A percentile compares a stretch with the other conserved stretches of the same genome.
Evolutionary conservation across 2,113 vertebrate genomes (phyloP).

Genomic region (Pseudorectes ferrugineus): DNA sequence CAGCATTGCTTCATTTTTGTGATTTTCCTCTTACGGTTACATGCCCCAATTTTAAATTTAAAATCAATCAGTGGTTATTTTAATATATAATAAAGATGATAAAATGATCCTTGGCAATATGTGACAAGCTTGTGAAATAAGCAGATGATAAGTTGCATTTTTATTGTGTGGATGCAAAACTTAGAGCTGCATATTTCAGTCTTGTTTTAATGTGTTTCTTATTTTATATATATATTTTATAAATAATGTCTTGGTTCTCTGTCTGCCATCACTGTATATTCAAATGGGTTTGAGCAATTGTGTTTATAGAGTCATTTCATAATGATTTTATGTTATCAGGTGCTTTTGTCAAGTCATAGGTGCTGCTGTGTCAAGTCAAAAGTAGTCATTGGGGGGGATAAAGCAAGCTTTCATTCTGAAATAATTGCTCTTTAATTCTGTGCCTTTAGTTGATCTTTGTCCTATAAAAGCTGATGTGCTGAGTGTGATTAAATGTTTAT

Average conservation of each 20-base stretch:
- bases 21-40: background rate
- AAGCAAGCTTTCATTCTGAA: background rate
- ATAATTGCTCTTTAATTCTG: background rate
- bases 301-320: background rate
- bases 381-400: background rate
- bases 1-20: background rate
- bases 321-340: background rate
- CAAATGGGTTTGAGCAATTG: background rate
- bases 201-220: background rate
- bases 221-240: background rate
- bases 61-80: background rate
- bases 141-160: background rate
- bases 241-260: background rate
- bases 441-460: background rate
- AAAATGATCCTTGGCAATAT: background rate
- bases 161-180: background rate
- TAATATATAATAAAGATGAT: background rate
- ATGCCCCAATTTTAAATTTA: background rate
- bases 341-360: background rate
- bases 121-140: background rate
- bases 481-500: background rate
- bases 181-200: background rate
- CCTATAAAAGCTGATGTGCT: background rate
- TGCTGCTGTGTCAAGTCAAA: background rate
- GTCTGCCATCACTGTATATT: background rate